Base-by-base conservation (phyloP, 2,797 vertebrate genomes). In the Siniperca obscura region DNA sequence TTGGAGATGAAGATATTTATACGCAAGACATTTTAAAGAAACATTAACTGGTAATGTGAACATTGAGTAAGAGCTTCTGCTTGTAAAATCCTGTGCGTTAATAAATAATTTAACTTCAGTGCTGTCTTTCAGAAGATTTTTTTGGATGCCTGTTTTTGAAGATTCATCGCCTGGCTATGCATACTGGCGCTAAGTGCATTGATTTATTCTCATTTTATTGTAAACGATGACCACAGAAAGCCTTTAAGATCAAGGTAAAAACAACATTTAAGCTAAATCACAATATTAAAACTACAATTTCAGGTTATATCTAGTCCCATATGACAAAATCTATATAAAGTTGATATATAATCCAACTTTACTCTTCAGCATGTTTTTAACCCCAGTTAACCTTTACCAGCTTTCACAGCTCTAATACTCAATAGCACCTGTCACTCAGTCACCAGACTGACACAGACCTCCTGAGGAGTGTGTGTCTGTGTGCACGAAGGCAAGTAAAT, bases 401-500 rank as follows among this genome's bases (percentile, higher is more conserved):
- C 87, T 86, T 93, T 82, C 80, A 87, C 56, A 60, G 52, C 57
- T 78, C 76, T 7, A 50, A 64, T 14, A 30, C 80, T 88, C 85
- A 90, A 89, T 62, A 90, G 84, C 92, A 93, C 72, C 92, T 86
- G 92, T 90, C 93, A 93, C 55, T 94, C 92, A 90, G 65, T 70
- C 76, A 67, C 8, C 61, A 25, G 50, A 17, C 66, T 12, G 46
- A 88, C 78, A 17, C 70, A 82, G 90, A 72, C 92, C 89, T 91
- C 92, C 91, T 82, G 90, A 87, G 44, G 93, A 80, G 89, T 19
- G 53, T 59, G 74, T 44, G 78, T 60, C 80, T 87, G 81, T 83
- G 77, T 75, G 86, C 65, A 52, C 34, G 70, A 83, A 73, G 30
- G 34, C 55, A 40, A 46, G 65, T 57, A 48, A 90, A 79, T 75